Conservation (phyloP, 2,113 vertebrate species). For the Microcebus murinus region DNA sequence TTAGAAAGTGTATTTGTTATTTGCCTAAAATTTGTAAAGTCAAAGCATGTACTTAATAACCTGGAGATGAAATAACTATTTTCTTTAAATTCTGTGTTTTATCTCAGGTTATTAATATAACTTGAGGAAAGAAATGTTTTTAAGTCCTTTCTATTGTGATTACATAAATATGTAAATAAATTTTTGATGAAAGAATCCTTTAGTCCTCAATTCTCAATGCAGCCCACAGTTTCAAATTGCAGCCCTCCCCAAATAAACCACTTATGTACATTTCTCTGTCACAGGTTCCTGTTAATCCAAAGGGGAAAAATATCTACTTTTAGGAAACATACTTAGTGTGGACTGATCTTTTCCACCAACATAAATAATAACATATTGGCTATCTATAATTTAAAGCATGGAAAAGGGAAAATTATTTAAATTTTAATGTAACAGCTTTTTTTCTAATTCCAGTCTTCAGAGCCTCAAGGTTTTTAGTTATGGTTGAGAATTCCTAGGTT, state of each 20-base stretch:
- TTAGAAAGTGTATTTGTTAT: not conserved
- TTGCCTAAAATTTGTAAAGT: not conserved
- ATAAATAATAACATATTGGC: not conserved
- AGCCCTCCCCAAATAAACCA: not conserved
- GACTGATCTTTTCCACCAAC: not conserved
- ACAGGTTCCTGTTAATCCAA: not conserved
- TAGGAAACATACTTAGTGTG: not conserved
- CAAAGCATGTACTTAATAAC: not conserved
- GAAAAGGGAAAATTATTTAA: not conserved
- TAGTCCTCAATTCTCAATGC: not conserved
- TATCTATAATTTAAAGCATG: not conserved
- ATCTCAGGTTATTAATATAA: not conserved
- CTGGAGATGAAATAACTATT: not conserved
- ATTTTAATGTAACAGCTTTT: not conserved
- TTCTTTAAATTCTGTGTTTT: not conserved
- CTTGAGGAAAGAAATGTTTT: not conserved
- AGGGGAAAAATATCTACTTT: not conserved
- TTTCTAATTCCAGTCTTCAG: not conserved
- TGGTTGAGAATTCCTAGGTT: not conserved
- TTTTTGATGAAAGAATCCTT: not conserved
- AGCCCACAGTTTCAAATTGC: not conserved
- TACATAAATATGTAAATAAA: not conserved
- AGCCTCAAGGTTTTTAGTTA: not conserved
- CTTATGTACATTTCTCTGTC: not conserved
- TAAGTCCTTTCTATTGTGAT: not conserved